These are phyloP conservation scores for Nephrotoma flavescens DNA, from an alignment of 2,888 invertebrate genomes.

Conservation along the genomic window DNA sequence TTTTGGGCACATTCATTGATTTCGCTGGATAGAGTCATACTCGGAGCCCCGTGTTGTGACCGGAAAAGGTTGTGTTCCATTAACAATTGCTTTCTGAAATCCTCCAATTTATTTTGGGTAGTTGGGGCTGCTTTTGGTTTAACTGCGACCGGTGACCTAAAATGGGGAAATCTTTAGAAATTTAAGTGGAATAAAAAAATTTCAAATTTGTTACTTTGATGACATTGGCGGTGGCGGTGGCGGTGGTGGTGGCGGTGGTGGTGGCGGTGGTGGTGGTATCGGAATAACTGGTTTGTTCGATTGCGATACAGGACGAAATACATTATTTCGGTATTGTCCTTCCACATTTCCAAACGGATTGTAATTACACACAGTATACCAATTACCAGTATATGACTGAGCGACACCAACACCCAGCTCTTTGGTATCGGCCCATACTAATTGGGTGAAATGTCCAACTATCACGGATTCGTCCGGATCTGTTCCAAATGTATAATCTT, in stretches of 20 bases:
- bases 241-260: neutral
- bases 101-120: neutral
- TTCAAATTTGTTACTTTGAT: neutral
- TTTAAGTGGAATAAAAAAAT: neutral
- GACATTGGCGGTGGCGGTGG: neutral
- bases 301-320: neutral
- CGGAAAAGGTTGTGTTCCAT: neutral
- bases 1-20: constrained; percentile 1
- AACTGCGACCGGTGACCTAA: neutral
- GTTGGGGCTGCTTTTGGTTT: neutral
- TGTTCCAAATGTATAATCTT: neutral
- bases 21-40: neutral
- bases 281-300: neutral
- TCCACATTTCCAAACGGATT: neutral
- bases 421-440: neutral
- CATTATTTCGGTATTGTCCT: neutral
- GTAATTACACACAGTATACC: neutral
- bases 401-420: neutral
- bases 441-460: neutral
- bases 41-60: neutral
- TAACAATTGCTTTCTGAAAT: neutral
- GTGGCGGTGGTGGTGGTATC: neutral
- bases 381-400: neutral
- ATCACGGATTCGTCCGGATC: neutral
- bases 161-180: neutral